Percentiles rank a stretch among this genome's conserved stretches.
phyloP scores from a whole-genome alignment of 1,140 invertebrate genomes.

The Macrosteles quadrilineatus region DNA sequence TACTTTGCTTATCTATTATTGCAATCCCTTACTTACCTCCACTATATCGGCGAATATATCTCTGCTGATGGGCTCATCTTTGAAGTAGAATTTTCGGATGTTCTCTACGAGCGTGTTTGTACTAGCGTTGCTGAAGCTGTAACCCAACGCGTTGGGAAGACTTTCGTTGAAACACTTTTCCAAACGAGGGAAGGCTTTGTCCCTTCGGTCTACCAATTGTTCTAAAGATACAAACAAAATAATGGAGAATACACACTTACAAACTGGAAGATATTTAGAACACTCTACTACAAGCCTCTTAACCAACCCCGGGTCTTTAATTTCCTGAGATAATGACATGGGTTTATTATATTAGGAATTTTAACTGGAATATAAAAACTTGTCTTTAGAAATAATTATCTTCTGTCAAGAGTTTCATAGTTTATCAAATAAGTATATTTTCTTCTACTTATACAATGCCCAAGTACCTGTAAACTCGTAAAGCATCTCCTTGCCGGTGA shows the following conservation, averaged over 20 bases:
- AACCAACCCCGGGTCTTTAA: no score
- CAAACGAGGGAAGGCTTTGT: neutral
- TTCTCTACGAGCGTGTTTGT: neutral
- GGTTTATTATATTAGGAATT: no score
- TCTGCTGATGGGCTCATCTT: neutral
- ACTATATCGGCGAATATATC: neutral
- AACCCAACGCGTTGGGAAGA: neutral
- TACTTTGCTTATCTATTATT: no score
- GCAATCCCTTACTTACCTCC: neutral
- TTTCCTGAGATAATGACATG: no score
- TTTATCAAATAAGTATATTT: no score
- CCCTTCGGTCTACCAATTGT: constrained; percentile 1
- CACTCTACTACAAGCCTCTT: no score
- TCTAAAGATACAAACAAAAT: neutral
- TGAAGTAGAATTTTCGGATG: neutral
- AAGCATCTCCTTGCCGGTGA: constrained; percentile 47
- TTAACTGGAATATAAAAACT: no score
- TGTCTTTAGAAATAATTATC: no score
- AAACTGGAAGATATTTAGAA: no score
- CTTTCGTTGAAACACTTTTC: neutral
- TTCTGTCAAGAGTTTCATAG: no score
- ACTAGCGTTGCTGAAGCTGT: constrained; percentile 1
- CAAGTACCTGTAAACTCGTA: constrained; percentile 6
- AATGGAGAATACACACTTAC: no score
- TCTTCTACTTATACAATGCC: no score